Percentiles rank a stretch among this genome's conserved stretches.
Evolutionary conservation across 2,888 invertebrate genomes (phyloP).

Genomic region (Agonopterix alstromeriana): DNA sequence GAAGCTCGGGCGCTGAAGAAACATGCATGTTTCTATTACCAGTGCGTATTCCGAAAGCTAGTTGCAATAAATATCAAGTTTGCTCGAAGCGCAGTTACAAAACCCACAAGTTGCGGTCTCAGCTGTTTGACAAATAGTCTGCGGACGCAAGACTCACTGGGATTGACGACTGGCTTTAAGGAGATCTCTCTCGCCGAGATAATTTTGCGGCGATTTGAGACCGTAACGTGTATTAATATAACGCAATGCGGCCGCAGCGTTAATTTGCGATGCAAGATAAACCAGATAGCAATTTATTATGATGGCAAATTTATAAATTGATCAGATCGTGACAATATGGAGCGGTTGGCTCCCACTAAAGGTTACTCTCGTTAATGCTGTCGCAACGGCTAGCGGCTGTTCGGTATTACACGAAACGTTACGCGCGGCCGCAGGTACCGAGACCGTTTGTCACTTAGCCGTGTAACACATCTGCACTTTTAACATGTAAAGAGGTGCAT

Average conservation of each 20-base stretch:
- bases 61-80: conserved; percentile 60
- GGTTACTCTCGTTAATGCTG: conserved; percentile 70
- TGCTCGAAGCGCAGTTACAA: conserved; percentile 57
- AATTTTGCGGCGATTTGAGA: conserved; percentile 16
- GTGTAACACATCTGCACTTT: neutral
- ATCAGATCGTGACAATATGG: conserved; percentile 68
- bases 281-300: conserved; percentile 55
- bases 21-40: conserved; percentile 39
- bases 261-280: conserved; percentile 45
- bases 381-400: conserved; percentile 41
- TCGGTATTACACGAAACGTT: conserved; percentile 43
- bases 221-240: conserved; percentile 27
- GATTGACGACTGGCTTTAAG: conserved; percentile 16
- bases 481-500: neutral
- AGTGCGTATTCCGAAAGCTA: conserved; percentile 50
- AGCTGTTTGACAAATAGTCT: conserved; percentile 53
- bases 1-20: conserved; percentile 23
- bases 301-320: conserved; percentile 42
- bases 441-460: conserved; percentile 7
- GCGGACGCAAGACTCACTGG: conserved; percentile 31
- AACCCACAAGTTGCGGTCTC: conserved; percentile 50
- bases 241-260: conserved; percentile 31
- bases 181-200: conserved; percentile 10
- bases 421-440: conserved; percentile 19
- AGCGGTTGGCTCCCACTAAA: conserved; percentile 61